phyloP scores from a whole-genome alignment of 2,888 invertebrate species.

The Callimorpha dominula region DNA sequence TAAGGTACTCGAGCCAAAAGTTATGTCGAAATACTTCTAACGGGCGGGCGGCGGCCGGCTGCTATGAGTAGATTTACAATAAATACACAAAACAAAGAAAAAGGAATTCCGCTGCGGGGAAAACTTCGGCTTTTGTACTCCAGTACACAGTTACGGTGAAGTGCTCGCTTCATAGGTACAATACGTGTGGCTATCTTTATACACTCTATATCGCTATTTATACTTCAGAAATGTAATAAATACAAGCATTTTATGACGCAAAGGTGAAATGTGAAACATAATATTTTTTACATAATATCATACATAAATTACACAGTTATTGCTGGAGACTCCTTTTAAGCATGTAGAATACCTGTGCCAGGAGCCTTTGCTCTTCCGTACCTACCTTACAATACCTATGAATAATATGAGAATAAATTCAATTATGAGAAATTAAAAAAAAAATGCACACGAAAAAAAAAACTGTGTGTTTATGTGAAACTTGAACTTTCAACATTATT shows the following conservation, averaged over 20 bases:
- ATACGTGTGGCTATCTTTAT: slow-evolving; percentile 52
- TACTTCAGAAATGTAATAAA: slow-evolving; percentile 19
- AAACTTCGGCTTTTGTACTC: slow-evolving; percentile 83
- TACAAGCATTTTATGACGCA: background rate
- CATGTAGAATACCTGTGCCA: no score
- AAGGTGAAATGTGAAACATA: no score
- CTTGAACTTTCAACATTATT: no score
- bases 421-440: no score
- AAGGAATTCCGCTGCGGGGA: slow-evolving; percentile 84
- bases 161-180: slow-evolving; percentile 61
- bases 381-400: no score
- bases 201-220: slow-evolving; percentile 9
- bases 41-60: slow-evolving; percentile 62
- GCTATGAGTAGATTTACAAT: slow-evolving; percentile 87
- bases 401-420: no score
- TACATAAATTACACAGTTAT: no score
- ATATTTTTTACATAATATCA: background rate
- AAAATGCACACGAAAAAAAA: no score
- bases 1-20: slow-evolving; percentile 76
- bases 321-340: no score
- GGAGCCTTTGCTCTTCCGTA: no score
- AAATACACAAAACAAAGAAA: slow-evolving; percentile 87
- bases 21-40: slow-evolving; percentile 85
- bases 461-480: no score
- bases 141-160: slow-evolving; percentile 65